Evolutionary conservation across 1,140 invertebrate species (phyloP).

Genomic region (Drosophila gunungcola): DNA sequence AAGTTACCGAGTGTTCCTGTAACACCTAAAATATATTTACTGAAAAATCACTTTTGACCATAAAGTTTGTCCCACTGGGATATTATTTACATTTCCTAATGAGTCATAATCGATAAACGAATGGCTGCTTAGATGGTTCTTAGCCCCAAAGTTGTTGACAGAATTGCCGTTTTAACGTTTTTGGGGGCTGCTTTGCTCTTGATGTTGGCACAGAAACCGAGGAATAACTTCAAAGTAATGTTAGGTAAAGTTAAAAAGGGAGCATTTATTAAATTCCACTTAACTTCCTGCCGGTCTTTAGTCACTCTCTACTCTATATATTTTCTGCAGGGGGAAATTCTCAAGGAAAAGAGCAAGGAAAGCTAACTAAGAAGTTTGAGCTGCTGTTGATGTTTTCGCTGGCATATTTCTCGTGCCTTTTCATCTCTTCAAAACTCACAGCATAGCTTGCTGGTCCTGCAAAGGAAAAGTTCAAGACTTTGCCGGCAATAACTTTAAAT

Average conservation of each 20-base stretch:
- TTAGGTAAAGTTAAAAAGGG: constrained; percentile 51
- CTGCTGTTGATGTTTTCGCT: constrained; percentile 52
- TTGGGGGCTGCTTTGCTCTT: constrained; percentile 3
- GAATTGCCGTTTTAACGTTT: constrained; percentile 18
- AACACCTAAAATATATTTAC: background rate
- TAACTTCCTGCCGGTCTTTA: constrained; percentile 35
- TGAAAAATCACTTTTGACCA: background rate
- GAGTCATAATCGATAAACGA: constrained; percentile 32
- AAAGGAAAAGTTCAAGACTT: constrained; percentile 41
- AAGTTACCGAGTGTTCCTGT: too few species aligned
- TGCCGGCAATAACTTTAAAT: constrained; percentile 51
- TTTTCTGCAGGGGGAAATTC: constrained; percentile 42
- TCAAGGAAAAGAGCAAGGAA: constrained; percentile 32
- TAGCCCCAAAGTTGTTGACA: constrained; percentile 29
- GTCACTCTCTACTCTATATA: constrained; percentile 24
- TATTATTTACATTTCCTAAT: constrained; percentile 35
- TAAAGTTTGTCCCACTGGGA: background rate
- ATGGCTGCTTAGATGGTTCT: constrained; percentile 9
- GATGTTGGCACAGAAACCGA: constrained; percentile 5
- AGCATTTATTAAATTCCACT: constrained; percentile 77
- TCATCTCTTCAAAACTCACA: constrained; percentile 38
- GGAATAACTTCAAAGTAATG: constrained; percentile 65
- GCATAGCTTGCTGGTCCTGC: constrained; percentile 22
- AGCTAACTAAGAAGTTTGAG: constrained; percentile 43
- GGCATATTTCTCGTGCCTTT: constrained; percentile 68